A percentile compares a stretch with the other conserved stretches of the same genome.
These are phyloP conservation scores for Hemaris fuciformis DNA, from an alignment of 2,888 invertebrate species.

Conservation along the genomic window DNA sequence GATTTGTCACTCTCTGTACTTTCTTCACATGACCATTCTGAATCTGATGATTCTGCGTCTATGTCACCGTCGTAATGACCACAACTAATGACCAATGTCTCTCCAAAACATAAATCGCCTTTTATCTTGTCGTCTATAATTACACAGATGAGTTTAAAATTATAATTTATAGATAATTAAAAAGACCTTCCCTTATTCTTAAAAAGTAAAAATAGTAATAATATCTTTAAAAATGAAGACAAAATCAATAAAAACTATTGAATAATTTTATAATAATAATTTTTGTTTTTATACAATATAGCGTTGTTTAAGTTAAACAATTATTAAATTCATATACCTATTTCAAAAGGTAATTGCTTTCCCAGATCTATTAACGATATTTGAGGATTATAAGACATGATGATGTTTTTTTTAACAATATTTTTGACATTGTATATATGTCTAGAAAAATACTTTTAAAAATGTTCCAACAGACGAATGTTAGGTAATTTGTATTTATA, in stretches of 20 bases:
- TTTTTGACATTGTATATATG: neutral
- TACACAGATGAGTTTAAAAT: neutral
- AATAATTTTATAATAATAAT: too few relatives aligned
- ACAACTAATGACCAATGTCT: conserved; percentile 78
- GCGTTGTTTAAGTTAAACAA: neutral
- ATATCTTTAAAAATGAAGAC: too few relatives aligned
- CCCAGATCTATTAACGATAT: conserved; percentile 66
- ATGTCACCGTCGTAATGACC: conserved; percentile 61
- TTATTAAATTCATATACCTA: conserved; percentile 47
- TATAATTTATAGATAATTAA: too few relatives aligned
- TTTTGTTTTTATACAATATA: too few relatives aligned
- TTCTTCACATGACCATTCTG: conserved; percentile 64
- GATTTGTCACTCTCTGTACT: conserved; percentile 41
- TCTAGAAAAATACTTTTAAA: neutral
- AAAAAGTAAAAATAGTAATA: too few relatives aligned
- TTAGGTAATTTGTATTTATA: neutral
- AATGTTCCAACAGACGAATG: neutral
- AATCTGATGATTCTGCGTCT: conserved; percentile 58
- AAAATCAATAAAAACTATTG: too few relatives aligned
- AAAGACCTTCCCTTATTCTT: too few relatives aligned
- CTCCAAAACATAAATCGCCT: conserved; percentile 76
- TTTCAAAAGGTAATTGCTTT: conserved; percentile 63
- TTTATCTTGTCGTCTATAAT: conserved; percentile 71
- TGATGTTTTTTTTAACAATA: conserved; percentile 1
- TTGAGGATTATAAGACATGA: conserved; percentile 42